Conservation (phyloP, 2,113 vertebrate genomes). For the Pelmatolapia mariae region DNA sequence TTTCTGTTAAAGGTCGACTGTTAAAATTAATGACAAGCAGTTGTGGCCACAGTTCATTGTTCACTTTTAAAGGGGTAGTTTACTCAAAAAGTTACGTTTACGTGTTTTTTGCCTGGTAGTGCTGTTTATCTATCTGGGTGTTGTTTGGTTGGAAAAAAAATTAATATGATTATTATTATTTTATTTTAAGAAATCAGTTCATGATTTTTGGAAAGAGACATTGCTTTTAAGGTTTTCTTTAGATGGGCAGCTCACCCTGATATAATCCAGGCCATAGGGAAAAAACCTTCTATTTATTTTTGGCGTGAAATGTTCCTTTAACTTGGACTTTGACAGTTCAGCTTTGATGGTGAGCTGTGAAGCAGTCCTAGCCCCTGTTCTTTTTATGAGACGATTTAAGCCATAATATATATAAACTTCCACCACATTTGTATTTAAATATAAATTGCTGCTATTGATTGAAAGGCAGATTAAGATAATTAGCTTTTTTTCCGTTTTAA, state of each 20-base stretch:
- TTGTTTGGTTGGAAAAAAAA: background rate
- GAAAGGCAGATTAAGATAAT: background rate
- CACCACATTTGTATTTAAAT: background rate
- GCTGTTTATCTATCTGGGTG: background rate
- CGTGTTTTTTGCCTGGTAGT: background rate
- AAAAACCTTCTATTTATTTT: background rate
- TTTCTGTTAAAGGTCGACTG: background rate
- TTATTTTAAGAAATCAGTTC: background rate
- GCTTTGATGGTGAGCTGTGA: background rate
- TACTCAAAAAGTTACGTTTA: rapidly evolving
- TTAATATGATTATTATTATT: background rate
- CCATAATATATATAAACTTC: background rate
- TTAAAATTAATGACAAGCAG: background rate
- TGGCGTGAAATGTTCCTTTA: background rate
- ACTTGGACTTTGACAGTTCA: background rate
- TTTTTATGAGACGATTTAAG: background rate
- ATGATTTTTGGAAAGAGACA: background rate
- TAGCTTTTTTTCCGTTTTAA: background rate
- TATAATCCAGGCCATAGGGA: rapidly evolving
- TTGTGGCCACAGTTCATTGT: background rate
- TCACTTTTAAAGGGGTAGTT: background rate
- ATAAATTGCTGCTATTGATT: background rate
- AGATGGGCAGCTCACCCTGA: background rate
- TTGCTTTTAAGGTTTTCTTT: background rate
- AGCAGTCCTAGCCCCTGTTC: background rate